phyloP scores from a whole-genome alignment of 2,113 vertebrate species.

The Tauraco erythrolophus region DNA sequence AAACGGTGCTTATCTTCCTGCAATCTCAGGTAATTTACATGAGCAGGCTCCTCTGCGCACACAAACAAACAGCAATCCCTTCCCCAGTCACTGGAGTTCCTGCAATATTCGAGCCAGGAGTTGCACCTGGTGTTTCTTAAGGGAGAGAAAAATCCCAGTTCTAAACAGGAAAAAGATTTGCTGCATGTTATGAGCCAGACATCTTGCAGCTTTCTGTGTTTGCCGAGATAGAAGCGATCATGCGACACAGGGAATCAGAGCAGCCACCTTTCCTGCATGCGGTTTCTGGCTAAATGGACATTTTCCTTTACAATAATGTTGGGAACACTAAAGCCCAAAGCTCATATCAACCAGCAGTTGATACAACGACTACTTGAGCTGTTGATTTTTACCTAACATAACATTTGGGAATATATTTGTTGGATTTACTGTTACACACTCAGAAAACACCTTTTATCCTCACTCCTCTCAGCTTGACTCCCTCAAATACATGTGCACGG shows the following conservation, averaged over 20 bases:
- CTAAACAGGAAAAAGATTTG: neutral
- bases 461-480: neutral
- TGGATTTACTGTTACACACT: neutral
- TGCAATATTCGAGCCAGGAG: accelerated
- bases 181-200: neutral
- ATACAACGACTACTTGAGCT: neutral
- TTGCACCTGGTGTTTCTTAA: neutral
- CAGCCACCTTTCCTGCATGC: neutral
- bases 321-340: neutral
- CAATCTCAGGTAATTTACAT: neutral
- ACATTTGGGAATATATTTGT: neutral
- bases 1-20: neutral
- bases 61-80: neutral
- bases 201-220: neutral
- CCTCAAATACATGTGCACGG: accelerated
- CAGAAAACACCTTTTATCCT: neutral
- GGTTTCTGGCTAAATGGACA: neutral
- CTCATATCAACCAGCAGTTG: neutral
- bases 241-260: accelerated
- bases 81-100: neutral
- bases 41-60: neutral
- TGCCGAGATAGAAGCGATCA: neutral
- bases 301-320: neutral
- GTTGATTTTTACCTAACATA: neutral
- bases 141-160: neutral